Base-by-base conservation (phyloP, 2,888 invertebrate species). In the Ophioninae sp. region DNA sequence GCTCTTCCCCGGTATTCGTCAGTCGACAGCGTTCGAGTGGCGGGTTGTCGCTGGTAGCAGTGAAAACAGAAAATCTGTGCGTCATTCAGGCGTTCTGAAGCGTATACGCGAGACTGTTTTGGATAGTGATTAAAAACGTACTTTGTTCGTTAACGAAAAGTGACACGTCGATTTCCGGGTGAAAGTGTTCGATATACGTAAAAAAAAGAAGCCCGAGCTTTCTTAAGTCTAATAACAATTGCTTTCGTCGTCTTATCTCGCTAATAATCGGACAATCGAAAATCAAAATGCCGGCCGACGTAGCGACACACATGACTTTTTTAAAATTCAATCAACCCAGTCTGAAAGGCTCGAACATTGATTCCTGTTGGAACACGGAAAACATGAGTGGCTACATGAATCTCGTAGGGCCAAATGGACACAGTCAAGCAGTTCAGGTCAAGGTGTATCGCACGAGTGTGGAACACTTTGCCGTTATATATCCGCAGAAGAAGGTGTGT, bases 381-480 rank as follows among this genome's bases (percentile, higher is more conserved):
- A 93, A 94, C 83, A 95, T 95, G 92, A 94, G 94, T 84, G 95
- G 95, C n/a, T 94, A 94, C 89, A 93, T 95, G 93, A 95, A 94
- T 86, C 93, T 95, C 64, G 87, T 95, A 58, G 94, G 95, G 1
- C 94, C 94, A 72, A 94, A 94, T 82, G 95, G 95, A 87, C 93
- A 94, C 88, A 93, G 94, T 22, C 95, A 95, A 90, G 94, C 94
- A 85, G 95, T 95, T 6, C 94, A 95, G 88, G 95, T 95, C 85
- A 95, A 95, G 87, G 95, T 95, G 37, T 95, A 95, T 90, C 93
- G 94, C 83, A 95, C 95, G 6, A 94, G 95, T 67, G 91, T 95
- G 89, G 95, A 95, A 89, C 95, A 95, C 88, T 95, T 95, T 88
- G 95, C 95, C 1, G 95, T 95, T 8, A 94, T 95, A 44, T 95